Evolutionary conservation across 2,113 vertebrate species (phyloP).

Genomic region (Labeo rohita): DNA sequence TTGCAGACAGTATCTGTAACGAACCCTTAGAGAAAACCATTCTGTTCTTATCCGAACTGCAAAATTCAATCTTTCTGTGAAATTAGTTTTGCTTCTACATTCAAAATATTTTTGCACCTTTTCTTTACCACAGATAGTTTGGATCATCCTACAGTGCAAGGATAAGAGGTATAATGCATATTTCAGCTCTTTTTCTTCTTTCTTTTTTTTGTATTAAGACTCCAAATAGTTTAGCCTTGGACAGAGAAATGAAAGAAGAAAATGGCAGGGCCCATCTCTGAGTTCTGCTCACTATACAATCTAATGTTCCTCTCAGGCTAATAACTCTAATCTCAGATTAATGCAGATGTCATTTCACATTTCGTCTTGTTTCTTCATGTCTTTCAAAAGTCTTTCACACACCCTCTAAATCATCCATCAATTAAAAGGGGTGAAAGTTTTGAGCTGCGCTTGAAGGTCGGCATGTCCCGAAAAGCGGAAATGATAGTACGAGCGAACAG

Average conservation of each 20-base stretch:
- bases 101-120: conserved; percentile 5
- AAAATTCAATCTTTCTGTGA: conserved; percentile 21
- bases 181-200: conserved; percentile 1
- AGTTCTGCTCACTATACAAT: background rate
- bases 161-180: conserved; percentile 15
- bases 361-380: background rate
- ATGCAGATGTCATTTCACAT: background rate
- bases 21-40: background rate
- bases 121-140: background rate
- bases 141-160: background rate
- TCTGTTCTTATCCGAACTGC: conserved; percentile 3
- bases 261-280: background rate
- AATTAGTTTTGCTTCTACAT: conserved; percentile 31
- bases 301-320: background rate
- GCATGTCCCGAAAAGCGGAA: conserved; percentile 10
- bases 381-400: conserved; percentile 12
- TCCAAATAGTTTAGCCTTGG: conserved; percentile 13
- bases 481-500: conserved; percentile 6
- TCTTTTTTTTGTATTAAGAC: conserved; percentile 20
- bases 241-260: conserved; percentile 17
- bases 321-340: conserved; percentile 12
- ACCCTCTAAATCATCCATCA: background rate
- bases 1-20: background rate
- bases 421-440: conserved; percentile 32
- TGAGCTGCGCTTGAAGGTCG: conserved; percentile 34